These are phyloP conservation scores for Diadophis punctatus DNA, from an alignment of 2,113 vertebrate genomes.

Conservation along the genomic window DNA sequence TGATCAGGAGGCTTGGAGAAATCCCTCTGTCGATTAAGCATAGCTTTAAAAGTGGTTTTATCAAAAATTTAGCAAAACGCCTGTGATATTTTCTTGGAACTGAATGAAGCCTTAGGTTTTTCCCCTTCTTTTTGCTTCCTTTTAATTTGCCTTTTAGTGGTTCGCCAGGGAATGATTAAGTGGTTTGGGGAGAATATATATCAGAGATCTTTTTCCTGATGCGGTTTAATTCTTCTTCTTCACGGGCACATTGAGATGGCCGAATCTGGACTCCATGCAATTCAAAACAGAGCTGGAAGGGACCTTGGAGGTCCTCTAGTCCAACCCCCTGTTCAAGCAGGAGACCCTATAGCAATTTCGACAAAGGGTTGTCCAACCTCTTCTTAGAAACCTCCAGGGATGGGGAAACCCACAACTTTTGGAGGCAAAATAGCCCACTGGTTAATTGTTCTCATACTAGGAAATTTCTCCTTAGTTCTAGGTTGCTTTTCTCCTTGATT, in stretches of 20 bases:
- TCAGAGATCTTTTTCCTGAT: rapidly evolving
- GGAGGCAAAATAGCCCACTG: too few relatives aligned
- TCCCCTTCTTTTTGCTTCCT: constrained; percentile 26
- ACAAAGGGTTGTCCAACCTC: too few relatives aligned
- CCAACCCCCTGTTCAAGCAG: too few relatives aligned
- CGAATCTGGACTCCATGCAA: background rate
- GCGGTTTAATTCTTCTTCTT: background rate
- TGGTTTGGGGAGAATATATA: background rate
- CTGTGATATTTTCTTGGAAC: constrained; percentile 20
- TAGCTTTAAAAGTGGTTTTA: constrained; percentile 30
- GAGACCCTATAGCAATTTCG: too few relatives aligned
- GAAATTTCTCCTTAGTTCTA: too few relatives aligned
- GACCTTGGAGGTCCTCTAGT: too few relatives aligned
- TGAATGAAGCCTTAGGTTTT: constrained; percentile 40
- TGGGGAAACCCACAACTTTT: too few relatives aligned
- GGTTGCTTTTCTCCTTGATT: too few relatives aligned
- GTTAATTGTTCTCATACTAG: too few relatives aligned
- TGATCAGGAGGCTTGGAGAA: constrained; percentile 16
- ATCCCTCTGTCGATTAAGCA: constrained; percentile 33
- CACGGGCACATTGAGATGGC: rapidly evolving
- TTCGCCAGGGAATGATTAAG: constrained; percentile 29
- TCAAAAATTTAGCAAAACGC: constrained; percentile 1
- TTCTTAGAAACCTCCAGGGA: too few relatives aligned
- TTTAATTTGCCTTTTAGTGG: constrained; percentile 15
- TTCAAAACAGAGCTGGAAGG: too few relatives aligned